Conservation (phyloP, 2,797 vertebrate genomes). For the Kryptolebias ocellatus region DNA sequence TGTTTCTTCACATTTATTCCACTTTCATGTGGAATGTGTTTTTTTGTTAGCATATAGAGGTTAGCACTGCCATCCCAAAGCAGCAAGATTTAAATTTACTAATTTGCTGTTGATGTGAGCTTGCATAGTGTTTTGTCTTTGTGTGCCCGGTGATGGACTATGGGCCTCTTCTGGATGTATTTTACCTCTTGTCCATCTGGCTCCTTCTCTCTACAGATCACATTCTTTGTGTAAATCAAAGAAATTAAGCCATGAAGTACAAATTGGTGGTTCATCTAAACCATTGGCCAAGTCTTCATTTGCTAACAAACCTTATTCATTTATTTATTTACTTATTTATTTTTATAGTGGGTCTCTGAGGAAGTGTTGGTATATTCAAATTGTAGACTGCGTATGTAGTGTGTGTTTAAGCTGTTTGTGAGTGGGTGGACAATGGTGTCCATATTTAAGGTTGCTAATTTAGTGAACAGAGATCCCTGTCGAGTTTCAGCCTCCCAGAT, state of each 20-base stretch:
- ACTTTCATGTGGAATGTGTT: neutral
- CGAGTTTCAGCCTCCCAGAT: conserved; percentile 57
- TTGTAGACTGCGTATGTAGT: conserved; percentile 15
- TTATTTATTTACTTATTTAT: conserved; percentile 7
- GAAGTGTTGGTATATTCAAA: no score
- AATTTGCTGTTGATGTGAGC: no score
- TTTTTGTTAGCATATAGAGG: neutral
- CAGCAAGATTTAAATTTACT: no score
- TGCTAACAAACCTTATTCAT: conserved; percentile 33
- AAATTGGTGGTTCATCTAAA: conserved; percentile 32
- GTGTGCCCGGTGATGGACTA: no score
- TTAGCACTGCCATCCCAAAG: neutral
- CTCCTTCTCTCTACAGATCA: neutral
- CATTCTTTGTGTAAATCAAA: conserved; percentile 29
- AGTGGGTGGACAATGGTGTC: conserved; percentile 37
- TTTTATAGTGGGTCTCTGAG: no score
- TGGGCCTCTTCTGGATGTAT: no score
- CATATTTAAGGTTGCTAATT: conserved; percentile 63
- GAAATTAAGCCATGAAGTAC: conserved; percentile 19
- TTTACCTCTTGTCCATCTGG: no score
- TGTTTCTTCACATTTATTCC: neutral
- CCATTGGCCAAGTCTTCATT: conserved; percentile 14
- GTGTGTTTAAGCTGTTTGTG: conserved; percentile 29
- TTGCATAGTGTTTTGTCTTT: no score
- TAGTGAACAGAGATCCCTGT: conserved; percentile 74